Evolutionary conservation across 2,888 invertebrate species (phyloP).

Genomic region (Euzetes globulus): DNA sequence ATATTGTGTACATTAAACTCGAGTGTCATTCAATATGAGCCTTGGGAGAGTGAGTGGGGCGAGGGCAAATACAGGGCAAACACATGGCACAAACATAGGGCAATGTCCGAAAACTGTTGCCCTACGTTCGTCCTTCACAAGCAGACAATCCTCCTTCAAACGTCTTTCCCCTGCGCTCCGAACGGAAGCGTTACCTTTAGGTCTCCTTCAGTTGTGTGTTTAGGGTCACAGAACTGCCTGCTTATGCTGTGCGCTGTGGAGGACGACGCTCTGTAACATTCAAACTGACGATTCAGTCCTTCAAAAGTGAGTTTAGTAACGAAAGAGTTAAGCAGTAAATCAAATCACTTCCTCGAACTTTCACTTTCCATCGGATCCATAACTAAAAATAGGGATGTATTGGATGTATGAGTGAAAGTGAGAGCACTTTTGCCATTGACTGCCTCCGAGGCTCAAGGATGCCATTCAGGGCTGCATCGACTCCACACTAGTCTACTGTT

Average conservation of each 20-base stretch:
- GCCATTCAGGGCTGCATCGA: neutral
- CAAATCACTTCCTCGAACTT: conserved; percentile 12
- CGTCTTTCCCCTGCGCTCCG: conserved; percentile 5
- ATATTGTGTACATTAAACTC: neutral
- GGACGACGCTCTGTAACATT: conserved; percentile 23
- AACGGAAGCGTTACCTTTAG: conserved; percentile 5
- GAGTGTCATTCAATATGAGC: neutral
- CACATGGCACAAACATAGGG: neutral
- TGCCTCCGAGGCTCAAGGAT: neutral
- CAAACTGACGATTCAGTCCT: neutral
- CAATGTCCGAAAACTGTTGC: conserved; percentile 10
- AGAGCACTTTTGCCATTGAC: neutral
- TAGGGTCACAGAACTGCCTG: conserved; percentile 11
- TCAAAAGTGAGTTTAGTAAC: conserved; percentile 17
- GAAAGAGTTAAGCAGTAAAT: conserved; percentile 17
- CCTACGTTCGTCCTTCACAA: conserved; percentile 2
- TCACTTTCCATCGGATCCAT: neutral
- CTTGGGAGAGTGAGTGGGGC: neutral
- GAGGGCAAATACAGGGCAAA: neutral
- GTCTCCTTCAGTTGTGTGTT: conserved; percentile 1
- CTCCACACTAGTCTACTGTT: neutral
- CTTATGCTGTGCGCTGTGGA: conserved; percentile 7
- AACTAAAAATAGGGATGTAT: neutral
- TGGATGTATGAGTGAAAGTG: neutral
- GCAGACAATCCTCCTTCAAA: conserved; percentile 19